Percentiles rank a stretch among this genome's conserved stretches.
Evolutionary conservation across 1,140 invertebrate species (phyloP).

Genomic region (Trigoniulus corallinus): DNA sequence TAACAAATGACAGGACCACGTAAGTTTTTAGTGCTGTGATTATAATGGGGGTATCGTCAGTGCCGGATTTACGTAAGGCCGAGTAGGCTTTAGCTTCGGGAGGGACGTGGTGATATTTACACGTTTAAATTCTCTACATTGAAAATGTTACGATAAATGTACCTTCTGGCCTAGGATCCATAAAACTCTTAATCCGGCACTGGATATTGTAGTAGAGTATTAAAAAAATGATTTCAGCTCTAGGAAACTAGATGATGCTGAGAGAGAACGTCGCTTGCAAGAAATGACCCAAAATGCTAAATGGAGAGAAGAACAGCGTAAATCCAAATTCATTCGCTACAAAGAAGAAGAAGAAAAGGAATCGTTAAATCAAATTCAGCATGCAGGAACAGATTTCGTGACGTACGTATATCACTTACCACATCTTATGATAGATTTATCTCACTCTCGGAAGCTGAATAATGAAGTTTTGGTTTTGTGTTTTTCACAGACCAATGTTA

Average conservation of each 20-base stretch:
- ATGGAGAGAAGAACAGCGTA: conserved; percentile 47
- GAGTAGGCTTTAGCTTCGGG: too few relatives aligned
- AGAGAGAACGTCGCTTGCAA: conserved; percentile 46
- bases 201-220: too few relatives aligned
- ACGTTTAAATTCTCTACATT: too few relatives aligned
- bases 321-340: conserved; percentile 42
- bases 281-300: conserved; percentile 71
- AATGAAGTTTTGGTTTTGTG: conserved; percentile 13
- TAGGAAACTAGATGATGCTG: conserved; percentile 38
- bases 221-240: background rate
- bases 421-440: background rate
- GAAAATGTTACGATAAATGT: too few relatives aligned
- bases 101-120: too few relatives aligned
- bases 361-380: conserved; percentile 26
- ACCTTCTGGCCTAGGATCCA: too few relatives aligned
- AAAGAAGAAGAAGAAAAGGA: conserved; percentile 43
- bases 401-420: conserved; percentile 24
- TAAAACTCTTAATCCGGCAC: too few relatives aligned
- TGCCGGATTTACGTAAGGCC: too few relatives aligned
- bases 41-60: too few relatives aligned
- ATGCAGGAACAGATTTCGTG: conserved; percentile 33
- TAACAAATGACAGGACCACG: too few relatives aligned
- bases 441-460: background rate
- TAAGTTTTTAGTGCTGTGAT: too few relatives aligned
- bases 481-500: conserved; percentile 42